phyloP scores from a whole-genome alignment of 1,140 invertebrate genomes.

The Caenorhabditis latens region DNA sequence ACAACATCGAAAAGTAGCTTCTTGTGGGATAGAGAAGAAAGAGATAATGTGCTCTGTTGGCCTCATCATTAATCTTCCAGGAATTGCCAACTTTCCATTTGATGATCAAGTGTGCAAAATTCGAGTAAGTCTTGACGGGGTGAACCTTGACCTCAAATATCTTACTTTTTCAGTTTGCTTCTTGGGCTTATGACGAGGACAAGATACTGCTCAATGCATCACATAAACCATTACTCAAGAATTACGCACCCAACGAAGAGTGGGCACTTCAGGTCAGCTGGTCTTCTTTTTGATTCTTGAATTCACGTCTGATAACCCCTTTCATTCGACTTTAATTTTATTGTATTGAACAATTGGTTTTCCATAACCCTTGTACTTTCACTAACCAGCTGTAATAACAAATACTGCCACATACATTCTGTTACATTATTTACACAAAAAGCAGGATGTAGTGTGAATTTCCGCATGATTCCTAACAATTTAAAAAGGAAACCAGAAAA shows the following conservation, averaged over 20 bases:
- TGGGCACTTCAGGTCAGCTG: conserved; percentile 68
- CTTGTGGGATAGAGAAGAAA: neutral
- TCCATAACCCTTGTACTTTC: neutral
- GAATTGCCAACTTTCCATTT: conserved; percentile 67
- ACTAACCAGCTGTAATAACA: neutral
- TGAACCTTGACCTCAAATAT: neutral
- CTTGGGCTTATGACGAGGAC: conserved; percentile 68
- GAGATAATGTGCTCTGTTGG: too few relatives aligned
- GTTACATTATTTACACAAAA: neutral
- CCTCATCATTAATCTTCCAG: conserved; percentile 47
- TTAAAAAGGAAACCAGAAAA: neutral
- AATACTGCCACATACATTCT: neutral
- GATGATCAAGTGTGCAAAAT: conserved; percentile 67
- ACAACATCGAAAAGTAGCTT: neutral
- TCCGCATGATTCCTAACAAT: neutral
- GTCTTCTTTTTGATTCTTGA: neutral
- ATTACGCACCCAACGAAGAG: conserved; percentile 68
- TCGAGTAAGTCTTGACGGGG: conserved; percentile 33
- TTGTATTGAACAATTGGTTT: neutral
- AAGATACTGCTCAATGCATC: conserved; percentile 65
- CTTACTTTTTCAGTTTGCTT: conserved; percentile 64
- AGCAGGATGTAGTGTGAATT: neutral
- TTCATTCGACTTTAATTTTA: neutral
- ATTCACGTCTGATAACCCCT: neutral
- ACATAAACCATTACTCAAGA: conserved; percentile 63